These are phyloP conservation scores for Phalacrocorax carbo DNA, from an alignment of 2,113 vertebrate species.

Conservation along the genomic window DNA sequence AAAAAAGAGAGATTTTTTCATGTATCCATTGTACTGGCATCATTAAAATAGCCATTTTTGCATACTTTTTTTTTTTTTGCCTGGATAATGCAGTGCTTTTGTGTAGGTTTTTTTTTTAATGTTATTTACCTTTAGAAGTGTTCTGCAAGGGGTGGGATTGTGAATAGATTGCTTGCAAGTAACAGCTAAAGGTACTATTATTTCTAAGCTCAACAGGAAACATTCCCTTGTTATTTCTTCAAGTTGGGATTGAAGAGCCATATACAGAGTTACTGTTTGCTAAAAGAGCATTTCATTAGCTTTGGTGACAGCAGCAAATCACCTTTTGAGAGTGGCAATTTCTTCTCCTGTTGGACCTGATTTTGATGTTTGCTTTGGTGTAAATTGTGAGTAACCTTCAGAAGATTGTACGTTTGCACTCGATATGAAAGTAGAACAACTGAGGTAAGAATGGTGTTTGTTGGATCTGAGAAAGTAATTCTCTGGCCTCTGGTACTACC, in stretches of 20 bases:
- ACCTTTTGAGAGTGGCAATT: background rate
- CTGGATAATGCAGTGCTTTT: background rate
- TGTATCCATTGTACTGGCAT: background rate
- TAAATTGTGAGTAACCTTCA: background rate
- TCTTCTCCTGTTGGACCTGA: background rate
- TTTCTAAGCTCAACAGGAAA: background rate
- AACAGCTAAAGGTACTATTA: background rate
- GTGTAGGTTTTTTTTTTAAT: background rate
- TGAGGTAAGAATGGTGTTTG: background rate
- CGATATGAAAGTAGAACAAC: background rate
- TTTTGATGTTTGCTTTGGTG: background rate
- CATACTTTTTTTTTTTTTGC: too few relatives aligned
- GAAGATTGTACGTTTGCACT: background rate
- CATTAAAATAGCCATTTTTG: background rate
- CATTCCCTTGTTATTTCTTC: background rate
- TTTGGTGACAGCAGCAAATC: background rate
- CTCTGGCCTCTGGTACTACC: background rate
- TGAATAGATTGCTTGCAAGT: background rate
- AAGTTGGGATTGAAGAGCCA: background rate
- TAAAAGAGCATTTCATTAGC: background rate
- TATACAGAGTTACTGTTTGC: background rate
- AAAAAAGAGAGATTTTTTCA: background rate
- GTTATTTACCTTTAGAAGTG: background rate
- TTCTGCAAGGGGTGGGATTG: background rate
- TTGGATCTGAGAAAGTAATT: background rate